Conservation (phyloP, 2,888 invertebrate species). For the Lochmaea crataegi region DNA sequence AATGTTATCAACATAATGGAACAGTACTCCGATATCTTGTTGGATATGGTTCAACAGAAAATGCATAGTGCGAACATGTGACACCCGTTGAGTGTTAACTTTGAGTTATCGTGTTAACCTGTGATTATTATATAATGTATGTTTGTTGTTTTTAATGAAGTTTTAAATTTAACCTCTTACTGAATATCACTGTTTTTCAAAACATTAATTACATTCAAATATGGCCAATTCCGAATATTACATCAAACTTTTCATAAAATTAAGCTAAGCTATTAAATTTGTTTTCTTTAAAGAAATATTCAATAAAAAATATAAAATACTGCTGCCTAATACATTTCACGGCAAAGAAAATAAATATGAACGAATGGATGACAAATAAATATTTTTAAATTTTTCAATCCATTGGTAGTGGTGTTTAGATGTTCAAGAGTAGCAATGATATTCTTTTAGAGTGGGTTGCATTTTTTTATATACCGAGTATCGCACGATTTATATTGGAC, state of each 20-base stretch:
- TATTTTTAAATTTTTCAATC: neutral
- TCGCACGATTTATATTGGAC: too few relatives aligned
- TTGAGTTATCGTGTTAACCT: constrained; percentile 48
- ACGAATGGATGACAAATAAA: too few relatives aligned
- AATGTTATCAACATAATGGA: constrained; percentile 72
- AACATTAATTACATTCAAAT: neutral
- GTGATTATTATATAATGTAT: constrained; percentile 39
- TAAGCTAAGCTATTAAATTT: too few relatives aligned
- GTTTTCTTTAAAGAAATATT: too few relatives aligned
- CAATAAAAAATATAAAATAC: too few relatives aligned
- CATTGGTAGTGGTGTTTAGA: neutral
- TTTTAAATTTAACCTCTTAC: neutral
- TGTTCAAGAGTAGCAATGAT: neutral
- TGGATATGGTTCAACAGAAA: constrained; percentile 72
- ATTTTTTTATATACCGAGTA: neutral
- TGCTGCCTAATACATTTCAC: too few relatives aligned
- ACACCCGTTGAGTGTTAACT: constrained; percentile 48
- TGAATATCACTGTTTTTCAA: neutral
- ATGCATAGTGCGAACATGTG: constrained; percentile 63
- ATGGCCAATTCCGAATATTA: too few relatives aligned
- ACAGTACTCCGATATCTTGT: constrained; percentile 72
- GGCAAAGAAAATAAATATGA: too few relatives aligned
- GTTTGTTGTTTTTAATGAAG: constrained; percentile 8
- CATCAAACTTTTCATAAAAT: too few relatives aligned
- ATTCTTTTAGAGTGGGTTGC: neutral